A percentile compares a stretch with the other conserved stretches of the same genome.
phyloP scores from a whole-genome alignment of 2,113 vertebrate genomes.

The Hippolais icterina region DNA sequence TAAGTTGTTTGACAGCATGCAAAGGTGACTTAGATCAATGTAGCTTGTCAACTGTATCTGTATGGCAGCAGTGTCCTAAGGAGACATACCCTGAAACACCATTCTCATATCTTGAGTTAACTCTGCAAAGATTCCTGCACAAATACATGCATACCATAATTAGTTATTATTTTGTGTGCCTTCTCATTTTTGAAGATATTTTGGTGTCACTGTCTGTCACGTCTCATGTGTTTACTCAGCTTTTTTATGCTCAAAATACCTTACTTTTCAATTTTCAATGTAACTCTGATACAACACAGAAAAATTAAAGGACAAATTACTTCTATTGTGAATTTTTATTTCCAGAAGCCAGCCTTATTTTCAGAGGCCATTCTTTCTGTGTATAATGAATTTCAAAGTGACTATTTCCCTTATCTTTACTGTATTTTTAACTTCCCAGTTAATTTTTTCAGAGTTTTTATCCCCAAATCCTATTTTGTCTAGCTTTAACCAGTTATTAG shows the following conservation, averaged over 20 bases:
- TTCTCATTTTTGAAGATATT: background rate
- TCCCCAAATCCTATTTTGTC: background rate
- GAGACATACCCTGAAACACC: background rate
- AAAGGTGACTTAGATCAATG: background rate
- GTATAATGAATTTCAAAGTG: background rate
- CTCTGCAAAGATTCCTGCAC: background rate
- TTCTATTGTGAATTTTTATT: background rate
- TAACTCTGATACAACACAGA: background rate
- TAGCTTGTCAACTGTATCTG: background rate
- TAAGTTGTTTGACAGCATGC: slow-evolving; percentile 8
- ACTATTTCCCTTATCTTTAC: background rate
- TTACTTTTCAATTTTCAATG: background rate
- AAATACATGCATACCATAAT: background rate
- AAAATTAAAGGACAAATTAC: background rate
- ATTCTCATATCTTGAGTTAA: background rate
- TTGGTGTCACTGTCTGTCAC: background rate
- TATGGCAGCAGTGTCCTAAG: background rate
- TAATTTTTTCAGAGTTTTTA: background rate
- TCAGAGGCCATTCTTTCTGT: background rate
- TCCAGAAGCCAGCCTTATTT: background rate
- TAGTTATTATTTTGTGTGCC: background rate
- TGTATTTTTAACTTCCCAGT: background rate
- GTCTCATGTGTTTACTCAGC: background rate
- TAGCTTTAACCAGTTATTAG: background rate
- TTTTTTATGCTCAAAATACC: background rate